Conservation (phyloP, 2,888 invertebrate genomes). For the Tryphoninae sp. region DNA sequence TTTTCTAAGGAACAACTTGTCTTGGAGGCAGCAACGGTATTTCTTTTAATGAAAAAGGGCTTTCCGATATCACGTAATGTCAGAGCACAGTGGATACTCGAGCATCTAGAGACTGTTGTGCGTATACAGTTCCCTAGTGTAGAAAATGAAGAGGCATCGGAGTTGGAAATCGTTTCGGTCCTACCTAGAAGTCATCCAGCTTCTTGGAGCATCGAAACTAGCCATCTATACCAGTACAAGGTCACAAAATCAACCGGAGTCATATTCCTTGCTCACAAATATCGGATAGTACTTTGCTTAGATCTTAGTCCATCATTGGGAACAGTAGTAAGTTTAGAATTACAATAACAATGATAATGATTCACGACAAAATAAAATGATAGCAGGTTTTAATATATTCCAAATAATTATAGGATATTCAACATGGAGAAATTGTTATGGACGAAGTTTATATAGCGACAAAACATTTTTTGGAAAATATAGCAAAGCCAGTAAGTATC, state of each 20-base stretch:
- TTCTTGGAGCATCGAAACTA: slow-evolving; percentile 82
- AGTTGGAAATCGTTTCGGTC: slow-evolving; percentile 86
- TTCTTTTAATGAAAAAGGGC: slow-evolving; percentile 86
- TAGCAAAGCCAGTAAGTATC: slow-evolving; percentile 83
- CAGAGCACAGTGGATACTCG: slow-evolving; percentile 89
- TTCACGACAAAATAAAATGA: neutral
- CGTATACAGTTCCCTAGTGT: slow-evolving; percentile 79
- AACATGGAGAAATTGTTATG: slow-evolving; percentile 84
- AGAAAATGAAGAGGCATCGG: slow-evolving; percentile 81
- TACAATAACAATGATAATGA: neutral
- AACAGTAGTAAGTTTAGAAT: slow-evolving; percentile 84
- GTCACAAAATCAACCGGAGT: slow-evolving; percentile 84
- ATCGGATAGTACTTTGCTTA: slow-evolving; percentile 88
- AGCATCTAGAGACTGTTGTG: slow-evolving; percentile 85
- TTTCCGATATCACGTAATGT: slow-evolving; percentile 88
- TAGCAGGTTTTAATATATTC: neutral
- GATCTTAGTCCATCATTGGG: slow-evolving; percentile 91
- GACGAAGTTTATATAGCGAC: slow-evolving; percentile 84
- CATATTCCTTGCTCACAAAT: slow-evolving; percentile 87
- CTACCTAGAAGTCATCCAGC: slow-evolving; percentile 83
- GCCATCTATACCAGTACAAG: slow-evolving; percentile 82
- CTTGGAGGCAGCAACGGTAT: slow-evolving; percentile 85
- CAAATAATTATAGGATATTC: slow-evolving; percentile 81
- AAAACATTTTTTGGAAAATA: slow-evolving; percentile 83
- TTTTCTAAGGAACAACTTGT: slow-evolving; percentile 76